Conservation (phyloP, 2,888 invertebrate species). For the Sisyra terminalis region DNA sequence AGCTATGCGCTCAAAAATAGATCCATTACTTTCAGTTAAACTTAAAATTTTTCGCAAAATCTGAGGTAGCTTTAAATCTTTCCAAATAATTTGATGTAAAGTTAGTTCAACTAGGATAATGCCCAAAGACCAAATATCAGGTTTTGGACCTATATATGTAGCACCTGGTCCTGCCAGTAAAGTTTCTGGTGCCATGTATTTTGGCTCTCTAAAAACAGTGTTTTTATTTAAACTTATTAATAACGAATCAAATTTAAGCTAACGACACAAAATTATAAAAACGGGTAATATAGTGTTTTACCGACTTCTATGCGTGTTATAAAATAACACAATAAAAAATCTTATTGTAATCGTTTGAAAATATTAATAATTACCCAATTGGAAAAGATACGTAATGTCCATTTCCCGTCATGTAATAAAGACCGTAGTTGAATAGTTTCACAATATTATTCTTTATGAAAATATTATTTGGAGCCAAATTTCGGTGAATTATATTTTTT, state of each 20-base stretch:
- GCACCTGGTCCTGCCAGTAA: conserved; percentile 41
- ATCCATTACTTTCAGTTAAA: conserved; percentile 39
- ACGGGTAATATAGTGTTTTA: neutral
- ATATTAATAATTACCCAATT: conserved; percentile 45
- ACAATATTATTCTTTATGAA: conserved; percentile 57
- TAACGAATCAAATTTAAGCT: neutral
- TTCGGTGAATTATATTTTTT: conserved; percentile 59
- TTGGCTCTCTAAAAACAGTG: conserved; percentile 42
- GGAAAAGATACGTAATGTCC: conserved; percentile 85
- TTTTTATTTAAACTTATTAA: neutral
- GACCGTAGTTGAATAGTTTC: conserved; percentile 85
- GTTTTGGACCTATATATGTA: conserved; percentile 44
- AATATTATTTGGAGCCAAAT: conserved; percentile 69
- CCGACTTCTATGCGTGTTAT: neutral
- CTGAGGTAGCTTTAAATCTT: conserved; percentile 54
- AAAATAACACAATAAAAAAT: no score
- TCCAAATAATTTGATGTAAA: conserved; percentile 54
- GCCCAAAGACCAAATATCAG: conserved; percentile 91
- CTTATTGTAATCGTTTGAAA: no score
- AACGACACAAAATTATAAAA: no score
- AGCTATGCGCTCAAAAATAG: conserved; percentile 53
- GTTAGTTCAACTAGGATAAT: conserved; percentile 71
- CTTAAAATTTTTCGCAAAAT: conserved; percentile 60
- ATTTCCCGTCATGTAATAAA: conserved; percentile 77
- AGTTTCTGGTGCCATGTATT: conserved; percentile 70